Conservation (phyloP, 2,888 invertebrate genomes). For the Lydus trimaculatus region DNA sequence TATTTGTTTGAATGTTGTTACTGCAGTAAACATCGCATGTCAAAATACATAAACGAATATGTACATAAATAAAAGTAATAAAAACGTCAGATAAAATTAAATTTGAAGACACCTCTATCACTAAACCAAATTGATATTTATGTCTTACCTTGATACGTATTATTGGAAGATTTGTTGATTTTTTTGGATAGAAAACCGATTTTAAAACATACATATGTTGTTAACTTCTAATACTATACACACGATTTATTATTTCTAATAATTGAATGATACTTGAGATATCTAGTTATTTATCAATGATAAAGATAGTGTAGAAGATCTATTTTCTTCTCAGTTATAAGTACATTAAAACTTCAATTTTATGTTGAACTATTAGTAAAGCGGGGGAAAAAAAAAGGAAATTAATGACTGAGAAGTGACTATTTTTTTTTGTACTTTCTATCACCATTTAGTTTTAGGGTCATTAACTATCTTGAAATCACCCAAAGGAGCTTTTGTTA, state of each 20-base stretch:
- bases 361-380: background rate
- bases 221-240: background rate
- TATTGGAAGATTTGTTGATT: background rate
- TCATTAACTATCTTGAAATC: too few species aligned
- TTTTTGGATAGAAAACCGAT: too few species aligned
- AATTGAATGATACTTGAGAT: background rate
- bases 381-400: too few species aligned
- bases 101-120: background rate
- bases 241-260: background rate
- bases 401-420: too few species aligned
- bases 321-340: background rate
- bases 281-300: background rate
- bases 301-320: background rate
- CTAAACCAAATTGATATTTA: background rate
- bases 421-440: too few species aligned
- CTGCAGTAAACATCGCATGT: too few species aligned
- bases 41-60: background rate
- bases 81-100: background rate
- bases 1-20: background rate
- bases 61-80: background rate
- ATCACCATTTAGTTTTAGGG: too few species aligned
- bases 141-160: background rate
- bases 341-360: background rate
- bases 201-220: background rate
- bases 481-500: too few species aligned